Evolutionary conservation across 2,797 vertebrate genomes (phyloP), one percentile per base, ranked within the genome.

Genomic region (Enteromius afrohamiltoni): DNA sequence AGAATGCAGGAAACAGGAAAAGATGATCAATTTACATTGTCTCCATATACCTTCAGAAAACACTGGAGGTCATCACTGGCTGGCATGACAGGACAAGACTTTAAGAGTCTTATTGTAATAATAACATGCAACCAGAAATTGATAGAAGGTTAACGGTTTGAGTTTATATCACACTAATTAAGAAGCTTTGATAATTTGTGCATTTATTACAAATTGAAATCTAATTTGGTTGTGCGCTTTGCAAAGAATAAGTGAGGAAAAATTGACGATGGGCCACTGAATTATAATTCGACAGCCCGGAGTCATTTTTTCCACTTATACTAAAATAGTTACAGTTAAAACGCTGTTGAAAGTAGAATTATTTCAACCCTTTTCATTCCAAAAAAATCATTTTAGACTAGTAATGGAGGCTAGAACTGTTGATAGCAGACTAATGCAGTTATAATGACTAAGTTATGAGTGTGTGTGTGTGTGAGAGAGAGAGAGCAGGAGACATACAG

Each of bases 1-100:
- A 79, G 47, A 80, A 69, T 42, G 5, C 78, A 70, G 79, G 49
- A 80, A 78, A 69, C 31, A 42, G 31, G 65, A 45, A 58, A 17
- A 37, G 45, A 80, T 70, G 7, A 70, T 23, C 34, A 55, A 55
- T 49, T 82, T 73, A 19, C 13, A n/a, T 23, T 11, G 13, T 53
- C 4, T 51, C 14, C 11, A 23, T 40, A 40, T 82, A 62, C 69
- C 19, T 62, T 40, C 34, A 69, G 75, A 60, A 81, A 73, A 64
- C 64, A 68, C 2, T 67, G 37, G 77, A 77, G 13, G 23, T 64
- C 55, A 21, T 77, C 23, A 47, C 68, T 34, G 26, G 37, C n/a
- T 55, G 49, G 16, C 37, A 55, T 2, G 14, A 17, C 51, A 45
- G 51, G 10, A 29, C 34, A 49, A 34, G 23, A n/a, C 45, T 37